Conservation (phyloP, 1,140 invertebrate species). For the Pseudomyrmex cubaensis region DNA sequence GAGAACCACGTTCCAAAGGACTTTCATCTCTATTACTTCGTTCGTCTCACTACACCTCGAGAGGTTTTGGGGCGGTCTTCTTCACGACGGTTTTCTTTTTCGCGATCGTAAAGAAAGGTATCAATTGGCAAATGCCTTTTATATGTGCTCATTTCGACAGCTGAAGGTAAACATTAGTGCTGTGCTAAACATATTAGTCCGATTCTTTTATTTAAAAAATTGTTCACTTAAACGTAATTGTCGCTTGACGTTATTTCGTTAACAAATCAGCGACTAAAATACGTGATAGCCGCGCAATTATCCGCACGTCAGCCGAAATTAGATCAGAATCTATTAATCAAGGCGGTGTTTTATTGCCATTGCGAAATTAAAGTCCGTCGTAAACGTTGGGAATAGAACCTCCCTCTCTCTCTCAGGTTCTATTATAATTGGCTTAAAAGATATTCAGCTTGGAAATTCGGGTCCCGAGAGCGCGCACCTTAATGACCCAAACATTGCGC, state of each 20-base stretch:
- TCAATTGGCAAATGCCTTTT: conserved; percentile 18
- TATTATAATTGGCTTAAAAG: conserved; percentile 46
- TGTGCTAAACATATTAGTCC: too few species aligned
- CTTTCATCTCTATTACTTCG: conserved; percentile 53
- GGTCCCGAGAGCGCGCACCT: conserved; percentile 58
- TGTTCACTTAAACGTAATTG: too few species aligned
- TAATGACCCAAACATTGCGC: conserved; percentile 50
- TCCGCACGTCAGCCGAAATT: not conserved
- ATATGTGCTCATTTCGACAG: too few species aligned
- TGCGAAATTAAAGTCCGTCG: conserved; percentile 47
- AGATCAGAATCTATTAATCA: conserved; percentile 52
- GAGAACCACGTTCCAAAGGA: conserved; percentile 44
- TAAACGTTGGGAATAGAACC: conserved; percentile 14
- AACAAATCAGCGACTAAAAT: not conserved
- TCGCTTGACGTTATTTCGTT: not conserved
- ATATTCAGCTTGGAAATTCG: conserved; percentile 48
- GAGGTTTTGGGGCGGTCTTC: conserved; percentile 26
- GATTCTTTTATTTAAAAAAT: too few species aligned
- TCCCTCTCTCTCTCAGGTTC: too few species aligned
- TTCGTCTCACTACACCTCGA: not conserved
- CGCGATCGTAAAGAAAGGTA: conserved; percentile 1
- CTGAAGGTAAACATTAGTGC: too few species aligned
- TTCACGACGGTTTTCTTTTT: not conserved
- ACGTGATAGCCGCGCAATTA: not conserved
- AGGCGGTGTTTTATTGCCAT: not conserved